Conservation (phyloP, 1,140 invertebrate species). For the Brachystomella parvula region DNA sequence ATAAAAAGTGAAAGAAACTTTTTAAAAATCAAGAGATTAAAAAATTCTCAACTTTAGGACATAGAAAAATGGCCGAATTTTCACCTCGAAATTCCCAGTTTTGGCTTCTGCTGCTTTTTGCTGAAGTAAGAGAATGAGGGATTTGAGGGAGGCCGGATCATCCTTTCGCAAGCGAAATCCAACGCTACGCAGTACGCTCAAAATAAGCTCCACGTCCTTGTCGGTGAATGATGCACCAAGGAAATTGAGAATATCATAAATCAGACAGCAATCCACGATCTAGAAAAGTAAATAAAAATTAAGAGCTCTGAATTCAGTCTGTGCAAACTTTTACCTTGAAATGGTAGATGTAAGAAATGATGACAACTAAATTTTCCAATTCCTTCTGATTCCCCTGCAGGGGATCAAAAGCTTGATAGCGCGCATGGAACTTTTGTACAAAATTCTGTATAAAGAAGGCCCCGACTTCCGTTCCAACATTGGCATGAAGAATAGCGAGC, state of each 20-base stretch:
- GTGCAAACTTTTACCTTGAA: constrained; percentile 62
- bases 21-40: background rate
- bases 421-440: constrained; percentile 53
- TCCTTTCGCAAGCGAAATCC: constrained; percentile 82
- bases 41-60: constrained; percentile 8
- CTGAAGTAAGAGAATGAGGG: constrained; percentile 70
- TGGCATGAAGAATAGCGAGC: constrained; percentile 75
- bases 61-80: constrained; percentile 12
- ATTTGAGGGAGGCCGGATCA: constrained; percentile 71
- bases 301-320: constrained; percentile 22
- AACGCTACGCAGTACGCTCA: constrained; percentile 66
- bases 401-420: background rate
- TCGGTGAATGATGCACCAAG: constrained; percentile 58
- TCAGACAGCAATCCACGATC: constrained; percentile 61
- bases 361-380: constrained; percentile 72
- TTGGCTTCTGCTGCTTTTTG: constrained; percentile 47
- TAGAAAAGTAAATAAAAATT: constrained; percentile 42
- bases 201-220: constrained; percentile 78
- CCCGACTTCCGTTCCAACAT: constrained; percentile 82
- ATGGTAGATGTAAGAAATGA: constrained; percentile 76
- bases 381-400: constrained; percentile 60
- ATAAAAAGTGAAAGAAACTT: too few relatives aligned
- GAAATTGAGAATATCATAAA: constrained; percentile 67
- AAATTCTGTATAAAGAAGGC: constrained; percentile 67
- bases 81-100: background rate